Evolutionary conservation across 2,888 invertebrate species (phyloP).

Genomic region (Polia nebulosa): DNA sequence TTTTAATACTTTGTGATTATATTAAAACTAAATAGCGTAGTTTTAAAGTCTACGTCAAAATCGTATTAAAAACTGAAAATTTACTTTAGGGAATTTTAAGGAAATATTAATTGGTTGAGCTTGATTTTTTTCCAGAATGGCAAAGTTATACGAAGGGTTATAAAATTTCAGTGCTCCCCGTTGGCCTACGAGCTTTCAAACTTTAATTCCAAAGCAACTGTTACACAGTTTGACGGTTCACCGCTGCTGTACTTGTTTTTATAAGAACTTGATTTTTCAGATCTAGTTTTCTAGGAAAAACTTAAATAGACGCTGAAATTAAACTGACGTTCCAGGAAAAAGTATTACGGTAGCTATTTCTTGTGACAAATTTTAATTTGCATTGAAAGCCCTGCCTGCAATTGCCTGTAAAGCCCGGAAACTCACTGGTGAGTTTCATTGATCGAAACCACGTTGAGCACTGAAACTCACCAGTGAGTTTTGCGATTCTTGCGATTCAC

Average conservation of each 20-base stretch:
- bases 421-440: too few species aligned
- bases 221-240: slow-evolving; percentile 20
- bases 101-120: slow-evolving; percentile 56
- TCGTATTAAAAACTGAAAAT: slow-evolving; percentile 37
- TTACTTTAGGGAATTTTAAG: slow-evolving; percentile 43
- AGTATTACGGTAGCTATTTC: neutral
- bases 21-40: slow-evolving; percentile 22
- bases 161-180: slow-evolving; percentile 58
- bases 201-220: slow-evolving; percentile 57
- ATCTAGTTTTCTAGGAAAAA: slow-evolving; percentile 29
- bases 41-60: slow-evolving; percentile 20
- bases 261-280: slow-evolving; percentile 39
- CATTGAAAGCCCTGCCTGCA: too few species aligned
- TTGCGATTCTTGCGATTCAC: too few species aligned
- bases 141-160: slow-evolving; percentile 53
- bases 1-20: slow-evolving; percentile 11
- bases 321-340: slow-evolving; percentile 13
- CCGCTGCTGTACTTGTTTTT: slow-evolving; percentile 27
- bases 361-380: slow-evolving; percentile 2
- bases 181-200: slow-evolving; percentile 60
- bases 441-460: too few species aligned
- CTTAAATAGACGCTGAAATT: slow-evolving; percentile 19
- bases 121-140: slow-evolving; percentile 44
- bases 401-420: too few species aligned
- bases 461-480: too few species aligned